Base-by-base conservation (phyloP, 1,140 invertebrate genomes). In the Heterodera carotae region DNA sequence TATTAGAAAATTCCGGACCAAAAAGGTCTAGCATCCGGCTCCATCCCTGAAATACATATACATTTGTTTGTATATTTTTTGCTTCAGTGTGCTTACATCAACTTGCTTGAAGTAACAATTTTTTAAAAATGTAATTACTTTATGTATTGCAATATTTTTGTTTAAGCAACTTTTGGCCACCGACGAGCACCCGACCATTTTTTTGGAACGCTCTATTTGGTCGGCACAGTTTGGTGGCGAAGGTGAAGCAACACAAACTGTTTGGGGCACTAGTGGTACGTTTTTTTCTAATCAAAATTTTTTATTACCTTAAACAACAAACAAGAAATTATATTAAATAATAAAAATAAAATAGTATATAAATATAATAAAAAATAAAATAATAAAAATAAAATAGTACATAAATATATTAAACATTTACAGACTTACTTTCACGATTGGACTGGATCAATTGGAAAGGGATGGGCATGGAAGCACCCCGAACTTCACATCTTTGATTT, bases 361-460 rank as follows among this genome's bases (percentile, higher is more conserved):
- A 6, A 18, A 79, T 29, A 1, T 0, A 43, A n/a, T n/a, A 18
- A 5, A 36, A 43, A 8, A 43, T 8, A 43, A 43, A 43, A 36
- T n/a, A 48, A 53, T 60, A 62, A 64, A 39, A 25, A 48, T 27
- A 78, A 27, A 75, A 56, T 76, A 90, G n/a, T n/a, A n/a, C n/a
- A n/a, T n/a, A n/a, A n/a, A n/a, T n/a, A n/a, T n/a, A n/a, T n/a
- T n/a, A n/a, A n/a, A n/a, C n/a, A n/a, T n/a, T 25, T 88, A 6
- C 39, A 98, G 96, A 99, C 92, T 90, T 98, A 73, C 97, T 96
- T 10, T 96, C 96, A 0, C 90, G 97, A 72, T 89, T 99, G 7
- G 96, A 94, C 0, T 99, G 97, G 97, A 97, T 99, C 76, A 97
- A 98, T 85, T 99, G 96, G 96, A 94, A 97, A 88, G 97, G 95